Base-by-base conservation (phyloP, 1,140 invertebrate species). In the Aphaenogaster ashmeadi region DNA sequence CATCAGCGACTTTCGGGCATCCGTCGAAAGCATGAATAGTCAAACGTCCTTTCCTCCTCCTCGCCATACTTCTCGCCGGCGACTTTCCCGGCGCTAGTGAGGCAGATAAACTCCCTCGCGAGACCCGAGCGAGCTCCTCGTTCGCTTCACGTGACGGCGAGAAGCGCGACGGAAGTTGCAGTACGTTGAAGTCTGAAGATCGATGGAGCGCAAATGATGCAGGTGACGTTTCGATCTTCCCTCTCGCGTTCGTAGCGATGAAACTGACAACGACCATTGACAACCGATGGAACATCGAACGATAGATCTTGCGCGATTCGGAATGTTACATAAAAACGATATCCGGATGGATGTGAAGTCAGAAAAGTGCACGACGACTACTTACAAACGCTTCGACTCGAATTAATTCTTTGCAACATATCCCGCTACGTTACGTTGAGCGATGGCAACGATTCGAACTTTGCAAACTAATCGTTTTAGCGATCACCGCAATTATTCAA, bases 371-470 rank as follows among this genome's bases (percentile, higher is more conserved):
- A 38, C 21, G 38, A 64, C n/a, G 9, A 44, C 11, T 52, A 78
- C 18, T 18, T 75, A 38, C 9, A 44, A 47, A 66, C 58, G 36
- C 47, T 62, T 36, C 66, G 60, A 60, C 69, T 83, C 60, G 66
- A 44, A 47, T 89, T 89, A 88, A 89, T 78, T 71, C 79, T 84
- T 83, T 18, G 75, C 27, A 50, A 60, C 60, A 81, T 88, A 87
- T 60, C 36, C 47, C 21, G 66, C 58, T 69, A n/a, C 15, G 52
- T 54, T 60, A 44, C 27, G 33, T 21, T 74, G 78, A 64, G 9
- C 56, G 64, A 50, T 78, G 38, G n/a, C 11, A 72, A 58, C 66
- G 79, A 50, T 36, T 44, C 15, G 38, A 71, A 58, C 58, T 77
- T 87, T n/a, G 36, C n/a, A 38, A 80, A 38, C 36, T 52, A 69